These are phyloP conservation scores for Hiodon alosoides DNA, from an alignment of 2,113 vertebrate species.

Conservation along the genomic window DNA sequence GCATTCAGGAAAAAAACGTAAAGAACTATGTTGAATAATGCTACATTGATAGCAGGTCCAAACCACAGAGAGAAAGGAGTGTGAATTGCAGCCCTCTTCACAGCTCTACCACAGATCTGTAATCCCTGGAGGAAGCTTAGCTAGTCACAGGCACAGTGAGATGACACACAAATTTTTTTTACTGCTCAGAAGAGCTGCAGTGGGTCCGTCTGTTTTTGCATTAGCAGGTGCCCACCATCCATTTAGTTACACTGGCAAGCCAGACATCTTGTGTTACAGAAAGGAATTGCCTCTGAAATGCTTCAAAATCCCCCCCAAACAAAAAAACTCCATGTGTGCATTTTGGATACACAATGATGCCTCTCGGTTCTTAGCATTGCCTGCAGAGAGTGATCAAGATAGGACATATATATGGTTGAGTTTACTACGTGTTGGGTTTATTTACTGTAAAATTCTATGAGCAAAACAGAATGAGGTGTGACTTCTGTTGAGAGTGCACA, in stretches of 20 bases:
- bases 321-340: background rate
- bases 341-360: constrained; percentile 2
- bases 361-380: constrained; percentile 1
- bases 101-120: background rate
- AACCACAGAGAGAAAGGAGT: background rate
- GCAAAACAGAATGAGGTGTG: no score
- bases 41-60: background rate
- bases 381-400: background rate
- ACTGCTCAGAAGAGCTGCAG: background rate
- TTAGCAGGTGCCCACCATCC: background rate
- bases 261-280: background rate
- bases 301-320: background rate
- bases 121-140: constrained; percentile 16
- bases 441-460: constrained; percentile 12
- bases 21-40: background rate
- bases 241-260: background rate
- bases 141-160: constrained; percentile 9
- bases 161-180: constrained; percentile 18
- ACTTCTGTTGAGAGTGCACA: background rate
- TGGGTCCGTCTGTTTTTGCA: background rate
- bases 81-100: background rate
- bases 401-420: background rate
- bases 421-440: background rate
- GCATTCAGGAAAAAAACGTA: constrained; percentile 4
- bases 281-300: background rate